Evolutionary conservation across 2,113 vertebrate species (phyloP).

Genomic region (Lepidothrix coronata): DNA sequence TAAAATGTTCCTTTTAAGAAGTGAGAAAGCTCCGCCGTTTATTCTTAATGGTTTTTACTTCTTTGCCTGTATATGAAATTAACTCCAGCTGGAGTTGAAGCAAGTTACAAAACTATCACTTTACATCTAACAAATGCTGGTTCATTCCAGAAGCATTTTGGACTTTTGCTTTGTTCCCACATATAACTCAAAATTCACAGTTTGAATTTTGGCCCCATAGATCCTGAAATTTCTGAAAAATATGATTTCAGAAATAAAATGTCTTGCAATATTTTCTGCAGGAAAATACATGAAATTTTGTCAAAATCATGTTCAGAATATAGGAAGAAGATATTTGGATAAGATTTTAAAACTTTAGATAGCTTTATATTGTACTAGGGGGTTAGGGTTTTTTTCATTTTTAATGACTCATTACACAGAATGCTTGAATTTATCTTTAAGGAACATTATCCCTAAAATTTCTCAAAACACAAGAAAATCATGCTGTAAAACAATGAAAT

Average conservation of each 20-base stretch:
- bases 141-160: not conserved
- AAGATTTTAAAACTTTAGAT: not conserved
- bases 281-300: not conserved
- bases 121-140: not conserved
- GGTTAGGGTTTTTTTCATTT: fast-evolving
- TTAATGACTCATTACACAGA: not conserved
- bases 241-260: not conserved
- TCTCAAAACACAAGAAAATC: not conserved
- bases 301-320: not conserved
- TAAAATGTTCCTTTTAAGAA: not conserved
- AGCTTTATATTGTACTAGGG: not conserved
- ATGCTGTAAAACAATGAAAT: not conserved
- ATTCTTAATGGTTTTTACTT: not conserved
- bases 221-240: not conserved
- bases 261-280: not conserved
- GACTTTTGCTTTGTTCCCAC: not conserved
- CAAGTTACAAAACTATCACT: not conserved
- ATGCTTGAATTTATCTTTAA: not conserved
- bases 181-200: not conserved
- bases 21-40: not conserved
- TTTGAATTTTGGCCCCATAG: not conserved
- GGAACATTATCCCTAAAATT: not conserved
- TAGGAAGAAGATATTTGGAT: not conserved
- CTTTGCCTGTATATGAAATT: not conserved
- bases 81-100: not conserved